Evolutionary conservation across 2,797 vertebrate species (phyloP).

Genomic region (Caiman crocodilus): DNA sequence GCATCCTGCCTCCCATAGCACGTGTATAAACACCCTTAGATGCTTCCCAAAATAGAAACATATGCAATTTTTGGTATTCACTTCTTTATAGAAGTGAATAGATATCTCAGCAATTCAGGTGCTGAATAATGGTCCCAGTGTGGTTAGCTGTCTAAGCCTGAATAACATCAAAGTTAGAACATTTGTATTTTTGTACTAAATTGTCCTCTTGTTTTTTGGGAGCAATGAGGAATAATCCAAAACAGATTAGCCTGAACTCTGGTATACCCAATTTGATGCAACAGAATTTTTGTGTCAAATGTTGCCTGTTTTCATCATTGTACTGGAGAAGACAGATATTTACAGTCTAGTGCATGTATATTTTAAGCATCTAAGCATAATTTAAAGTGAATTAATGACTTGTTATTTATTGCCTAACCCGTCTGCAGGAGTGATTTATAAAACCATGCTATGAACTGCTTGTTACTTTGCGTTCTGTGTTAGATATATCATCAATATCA

Average conservation of each 20-base stretch:
- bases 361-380: constrained; percentile 78
- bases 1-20: no score
- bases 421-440: constrained; percentile 80
- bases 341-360: constrained; percentile 70
- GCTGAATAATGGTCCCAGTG: background rate
- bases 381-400: constrained; percentile 73
- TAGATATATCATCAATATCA: constrained; percentile 81
- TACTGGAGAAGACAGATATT: constrained; percentile 46
- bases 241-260: constrained; percentile 37
- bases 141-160: background rate
- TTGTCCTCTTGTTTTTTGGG: constrained; percentile 13
- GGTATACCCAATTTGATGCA: background rate
- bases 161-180: background rate
- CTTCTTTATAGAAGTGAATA: background rate
- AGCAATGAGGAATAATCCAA: constrained; percentile 6
- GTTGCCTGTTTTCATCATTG: constrained; percentile 48
- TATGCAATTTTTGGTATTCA: background rate
- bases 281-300: constrained; percentile 59
- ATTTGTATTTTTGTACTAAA: background rate
- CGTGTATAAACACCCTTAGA: no score
- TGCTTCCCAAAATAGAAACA: background rate
- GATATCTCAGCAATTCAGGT: background rate
- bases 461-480: constrained; percentile 76
- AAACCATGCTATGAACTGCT: constrained; percentile 57
- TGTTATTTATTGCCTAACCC: constrained; percentile 78